Base-by-base conservation (phyloP, 1,140 invertebrate species). In the Hestina assimilis region DNA sequence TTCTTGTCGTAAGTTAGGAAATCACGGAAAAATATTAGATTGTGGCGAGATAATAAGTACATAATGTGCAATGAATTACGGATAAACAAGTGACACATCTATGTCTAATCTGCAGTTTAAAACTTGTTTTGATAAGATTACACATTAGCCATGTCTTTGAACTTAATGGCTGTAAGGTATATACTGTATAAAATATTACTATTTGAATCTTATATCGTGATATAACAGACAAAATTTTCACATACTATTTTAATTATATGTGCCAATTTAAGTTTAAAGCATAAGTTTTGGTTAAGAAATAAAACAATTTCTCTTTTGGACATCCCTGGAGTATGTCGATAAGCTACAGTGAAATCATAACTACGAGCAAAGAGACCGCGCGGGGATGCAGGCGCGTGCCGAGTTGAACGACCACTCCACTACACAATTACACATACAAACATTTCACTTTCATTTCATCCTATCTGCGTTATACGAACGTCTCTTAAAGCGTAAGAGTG, bases 381-480 rank as follows among this genome's bases (percentile, higher is more conserved):
- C 50, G 59, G 56, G 61, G 72, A 62, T 66, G 63, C 63, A 60
- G 72, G 72, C 81, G 81, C 79, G 81, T 83, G 81, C 81, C 79
- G 79, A 73, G 81, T 85, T 85, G 81, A 85, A 85, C 76, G 79
- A 84, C 81, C 81, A 83, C 60, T 63, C 58, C 59, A 66, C 58
- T 63, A 69, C 63, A 69, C n/a, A n/a, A n/a, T n/a, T n/a, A n/a
- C n/a, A n/a, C n/a, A n/a, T n/a, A n/a, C 66, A 74, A 69, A 63
- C 68, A 71, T 83, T 84, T 85, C 82, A 85, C 82, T 85, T 85
- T 85, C 82, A 75, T 77, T 83, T 77, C 76, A 71, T 77, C 65
- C 42, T 65, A 47, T 48, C 50, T 56, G 29, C 56, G 51, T 64
- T 58, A 40, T 68, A 57, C 43, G 46, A 57, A 47, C 71, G 69